These are phyloP conservation scores for Eurystomus glaucurus DNA, from an alignment of 2,797 vertebrate species.

Conservation along the genomic window DNA sequence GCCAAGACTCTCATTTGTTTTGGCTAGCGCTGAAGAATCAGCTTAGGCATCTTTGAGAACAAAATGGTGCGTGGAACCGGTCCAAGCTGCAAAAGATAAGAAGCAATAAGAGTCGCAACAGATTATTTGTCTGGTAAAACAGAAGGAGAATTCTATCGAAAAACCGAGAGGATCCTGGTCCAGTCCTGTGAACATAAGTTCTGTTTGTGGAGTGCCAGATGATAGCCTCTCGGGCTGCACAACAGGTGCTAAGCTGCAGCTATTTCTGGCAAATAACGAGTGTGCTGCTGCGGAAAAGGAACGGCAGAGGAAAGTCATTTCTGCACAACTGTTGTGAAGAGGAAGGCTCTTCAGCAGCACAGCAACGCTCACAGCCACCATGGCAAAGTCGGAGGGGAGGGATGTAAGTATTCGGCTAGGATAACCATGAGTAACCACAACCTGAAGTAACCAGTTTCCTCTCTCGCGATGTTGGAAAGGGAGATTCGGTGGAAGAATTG, in stretches of 20 bases:
- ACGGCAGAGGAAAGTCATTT: not conserved
- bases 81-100: conserved; percentile 84
- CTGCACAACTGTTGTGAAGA: not conserved
- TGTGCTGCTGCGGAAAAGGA: conserved; percentile 22
- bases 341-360: not conserved
- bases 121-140: conserved; percentile 85
- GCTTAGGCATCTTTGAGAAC: conserved; percentile 84
- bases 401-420: not conserved
- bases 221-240: conserved; percentile 68
- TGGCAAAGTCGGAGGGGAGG: not conserved
- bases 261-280: conserved; percentile 43
- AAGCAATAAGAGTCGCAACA: conserved; percentile 81
- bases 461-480: not conserved
- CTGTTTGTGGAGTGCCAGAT: conserved; percentile 63
- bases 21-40: conserved; percentile 83
- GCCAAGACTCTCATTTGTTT: conserved; percentile 84
- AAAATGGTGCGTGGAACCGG: conserved; percentile 83
- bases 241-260: conserved; percentile 79
- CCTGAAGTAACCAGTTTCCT: not conserved
- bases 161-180: conserved; percentile 56
- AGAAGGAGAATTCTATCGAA: conserved; percentile 77
- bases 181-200: conserved; percentile 61
- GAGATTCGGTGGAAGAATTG: conserved; percentile 3
- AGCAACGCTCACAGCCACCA: not conserved
- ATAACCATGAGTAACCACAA: not conserved